Evolutionary conservation across 2,888 invertebrate genomes (phyloP).

Genomic region (Drosophila mimetica): DNA sequence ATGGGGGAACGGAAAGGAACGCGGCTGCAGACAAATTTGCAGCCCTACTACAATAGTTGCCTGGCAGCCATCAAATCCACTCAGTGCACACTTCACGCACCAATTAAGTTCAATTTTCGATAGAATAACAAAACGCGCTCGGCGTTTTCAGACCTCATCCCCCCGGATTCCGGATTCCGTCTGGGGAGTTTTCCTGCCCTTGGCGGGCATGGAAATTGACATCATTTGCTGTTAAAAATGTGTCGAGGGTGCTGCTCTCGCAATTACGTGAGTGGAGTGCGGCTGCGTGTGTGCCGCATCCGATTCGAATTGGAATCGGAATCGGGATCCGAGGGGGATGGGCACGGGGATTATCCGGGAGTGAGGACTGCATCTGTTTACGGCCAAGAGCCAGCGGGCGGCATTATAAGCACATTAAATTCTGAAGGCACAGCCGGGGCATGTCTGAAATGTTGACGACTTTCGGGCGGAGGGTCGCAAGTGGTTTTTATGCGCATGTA

Average conservation of each 20-base stretch:
- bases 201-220: slow-evolving; percentile 63
- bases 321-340: neutral
- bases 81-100: slow-evolving; percentile 72
- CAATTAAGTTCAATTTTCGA: slow-evolving; percentile 73
- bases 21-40: slow-evolving; percentile 30
- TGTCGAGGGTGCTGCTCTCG: slow-evolving; percentile 60
- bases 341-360: slow-evolving; percentile 14
- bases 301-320: slow-evolving; percentile 53
- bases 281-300: slow-evolving; percentile 65
- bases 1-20: neutral
- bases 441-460: slow-evolving; percentile 66
- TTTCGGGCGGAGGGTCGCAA: slow-evolving; percentile 58
- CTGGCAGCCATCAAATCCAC: slow-evolving; percentile 57
- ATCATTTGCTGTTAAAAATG: slow-evolving; percentile 73
- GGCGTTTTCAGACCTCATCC: slow-evolving; percentile 16
- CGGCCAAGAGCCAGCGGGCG: slow-evolving; percentile 76
- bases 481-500: slow-evolving; percentile 75
- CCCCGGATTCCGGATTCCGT: neutral
- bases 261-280: slow-evolving; percentile 50
- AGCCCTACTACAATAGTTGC: slow-evolving; percentile 54
- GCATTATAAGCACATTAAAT: slow-evolving; percentile 81
- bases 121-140: slow-evolving; percentile 49
- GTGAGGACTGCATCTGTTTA: slow-evolving; percentile 48
- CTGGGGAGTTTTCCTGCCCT: slow-evolving; percentile 32
- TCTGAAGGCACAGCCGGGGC: slow-evolving; percentile 74